A percentile compares a stretch with the other conserved stretches of the same genome.
Conservation (phyloP, 2,888 invertebrate genomes). For the Drosophila longiperda region DNA sequence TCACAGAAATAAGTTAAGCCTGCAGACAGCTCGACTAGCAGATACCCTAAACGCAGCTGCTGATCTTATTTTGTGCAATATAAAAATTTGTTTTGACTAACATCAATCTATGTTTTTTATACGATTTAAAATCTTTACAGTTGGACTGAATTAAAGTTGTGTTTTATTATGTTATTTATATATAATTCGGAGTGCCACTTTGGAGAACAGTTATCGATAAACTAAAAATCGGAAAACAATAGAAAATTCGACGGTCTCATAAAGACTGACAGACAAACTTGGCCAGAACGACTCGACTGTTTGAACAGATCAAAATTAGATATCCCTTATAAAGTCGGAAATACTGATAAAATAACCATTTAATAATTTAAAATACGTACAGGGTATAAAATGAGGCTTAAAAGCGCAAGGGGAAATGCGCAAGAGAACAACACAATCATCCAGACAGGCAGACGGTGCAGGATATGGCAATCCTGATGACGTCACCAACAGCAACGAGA, state of each 20-base stretch:
- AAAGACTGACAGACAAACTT: neutral
- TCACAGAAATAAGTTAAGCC: neutral
- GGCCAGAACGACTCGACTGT: neutral
- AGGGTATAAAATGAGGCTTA: slow-evolving; percentile 48
- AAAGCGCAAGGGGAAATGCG: slow-evolving; percentile 59
- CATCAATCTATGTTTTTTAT: too few species aligned
- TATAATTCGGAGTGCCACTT: too few species aligned
- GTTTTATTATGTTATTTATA: too few species aligned
- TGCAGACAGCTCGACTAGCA: neutral
- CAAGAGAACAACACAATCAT: slow-evolving; percentile 52
- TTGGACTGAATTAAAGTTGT: too few species aligned
- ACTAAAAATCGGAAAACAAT: too few species aligned
- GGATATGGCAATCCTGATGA: neutral
- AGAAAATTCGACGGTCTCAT: neutral
- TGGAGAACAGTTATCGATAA: too few species aligned
- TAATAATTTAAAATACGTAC: too few species aligned
- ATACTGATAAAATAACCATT: neutral
- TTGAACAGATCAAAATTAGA: neutral
- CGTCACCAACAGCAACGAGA: slow-evolving; percentile 6
- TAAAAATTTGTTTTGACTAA: neutral
- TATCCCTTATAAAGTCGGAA: neutral
- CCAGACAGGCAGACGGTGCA: slow-evolving; percentile 2
- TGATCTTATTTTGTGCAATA: neutral
- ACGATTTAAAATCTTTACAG: too few species aligned
- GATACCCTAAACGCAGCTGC: neutral